These are phyloP conservation scores for Apus apus DNA, from an alignment of 2,113 vertebrate species.

Conservation along the genomic window DNA sequence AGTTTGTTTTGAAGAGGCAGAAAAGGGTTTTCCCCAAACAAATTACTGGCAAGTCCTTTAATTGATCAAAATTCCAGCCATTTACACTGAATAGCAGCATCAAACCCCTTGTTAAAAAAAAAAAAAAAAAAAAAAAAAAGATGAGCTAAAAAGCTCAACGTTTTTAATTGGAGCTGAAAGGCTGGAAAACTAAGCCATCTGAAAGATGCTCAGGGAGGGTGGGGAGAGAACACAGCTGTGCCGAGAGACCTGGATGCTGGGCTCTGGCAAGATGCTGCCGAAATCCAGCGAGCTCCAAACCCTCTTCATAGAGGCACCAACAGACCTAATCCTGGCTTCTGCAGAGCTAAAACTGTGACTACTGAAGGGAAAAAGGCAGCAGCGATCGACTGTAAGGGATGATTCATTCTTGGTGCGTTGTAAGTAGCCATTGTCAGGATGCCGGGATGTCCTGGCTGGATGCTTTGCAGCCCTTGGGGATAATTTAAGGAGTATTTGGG, in stretches of 20 bases:
- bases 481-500: not conserved
- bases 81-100: conserved; percentile 40
- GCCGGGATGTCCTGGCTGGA: not conserved
- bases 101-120: not conserved
- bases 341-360: not conserved
- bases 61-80: conserved; percentile 17
- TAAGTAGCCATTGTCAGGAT: not conserved
- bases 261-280: not conserved
- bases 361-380: not conserved
- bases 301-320: not conserved
- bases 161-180: conserved; percentile 55
- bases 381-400: not conserved
- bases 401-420: not conserved
- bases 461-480: not conserved
- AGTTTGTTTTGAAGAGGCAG: conserved; percentile 38
- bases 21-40: conserved; percentile 40
- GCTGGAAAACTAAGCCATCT: conserved; percentile 37
- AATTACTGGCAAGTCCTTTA: conserved; percentile 28
- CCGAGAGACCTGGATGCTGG: not conserved
- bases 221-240: conserved; percentile 11
- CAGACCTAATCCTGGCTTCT: not conserved
- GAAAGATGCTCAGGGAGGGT: conserved; percentile 27
- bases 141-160: not conserved
- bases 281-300: not conserved
- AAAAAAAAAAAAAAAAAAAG: not conserved